phyloP scores from a whole-genome alignment of 2,888 invertebrate genomes.

The Eupsilia transversa region DNA sequence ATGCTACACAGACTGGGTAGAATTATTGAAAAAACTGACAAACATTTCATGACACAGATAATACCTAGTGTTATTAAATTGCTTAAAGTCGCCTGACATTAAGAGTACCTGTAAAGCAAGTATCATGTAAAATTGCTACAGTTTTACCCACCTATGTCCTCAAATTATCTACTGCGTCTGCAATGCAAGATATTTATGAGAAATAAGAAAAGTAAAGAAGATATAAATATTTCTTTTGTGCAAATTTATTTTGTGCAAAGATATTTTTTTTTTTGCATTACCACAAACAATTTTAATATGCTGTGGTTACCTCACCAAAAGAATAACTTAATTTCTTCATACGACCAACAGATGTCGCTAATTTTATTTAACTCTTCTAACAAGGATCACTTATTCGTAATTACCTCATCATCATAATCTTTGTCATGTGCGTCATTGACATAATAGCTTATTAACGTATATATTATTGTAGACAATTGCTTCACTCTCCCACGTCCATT shows the following conservation, averaged over 20 bases:
- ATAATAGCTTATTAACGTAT: conserved; percentile 56
- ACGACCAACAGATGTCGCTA: conserved; percentile 24
- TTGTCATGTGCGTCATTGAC: conserved; percentile 27
- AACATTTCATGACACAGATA: no score
- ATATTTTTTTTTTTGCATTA: neutral
- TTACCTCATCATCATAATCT: neutral
- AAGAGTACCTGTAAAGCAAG: neutral
- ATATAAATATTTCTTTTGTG: neutral
- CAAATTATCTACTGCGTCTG: neutral
- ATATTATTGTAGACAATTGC: conserved; percentile 42
- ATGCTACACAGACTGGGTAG: neutral
- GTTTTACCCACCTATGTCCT: neutral
- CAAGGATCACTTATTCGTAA: neutral
- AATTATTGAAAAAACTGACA: neutral
- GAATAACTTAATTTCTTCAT: neutral
- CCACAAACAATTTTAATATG: neutral
- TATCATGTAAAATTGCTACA: neutral
- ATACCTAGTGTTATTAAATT: neutral
- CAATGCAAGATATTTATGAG: neutral
- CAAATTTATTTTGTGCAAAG: no score
- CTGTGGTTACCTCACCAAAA: neutral
- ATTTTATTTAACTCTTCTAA: neutral
- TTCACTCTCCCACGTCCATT: conserved; percentile 64
- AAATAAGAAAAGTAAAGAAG: neutral
- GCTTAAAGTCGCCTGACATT: neutral